Evolutionary conservation across 2,797 vertebrate species (phyloP).

Genomic region (Valencia hispanica): DNA sequence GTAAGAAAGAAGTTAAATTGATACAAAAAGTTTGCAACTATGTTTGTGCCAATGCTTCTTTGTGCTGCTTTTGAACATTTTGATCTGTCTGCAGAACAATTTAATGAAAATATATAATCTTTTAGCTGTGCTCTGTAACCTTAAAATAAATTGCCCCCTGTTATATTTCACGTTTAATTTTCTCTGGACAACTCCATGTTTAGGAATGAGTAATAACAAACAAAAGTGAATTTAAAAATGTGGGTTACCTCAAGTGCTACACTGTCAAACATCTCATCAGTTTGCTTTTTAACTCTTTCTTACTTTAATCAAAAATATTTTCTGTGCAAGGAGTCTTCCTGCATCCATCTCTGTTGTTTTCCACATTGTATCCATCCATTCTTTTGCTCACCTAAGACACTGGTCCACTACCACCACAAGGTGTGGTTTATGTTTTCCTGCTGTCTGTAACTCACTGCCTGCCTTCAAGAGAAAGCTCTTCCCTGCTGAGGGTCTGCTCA

Average conservation of each 20-base stretch:
- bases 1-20: slow-evolving; percentile 71
- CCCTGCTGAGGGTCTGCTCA: slow-evolving; percentile 68
- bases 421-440: slow-evolving; percentile 72
- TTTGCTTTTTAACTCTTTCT: slow-evolving; percentile 67
- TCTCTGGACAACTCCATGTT: slow-evolving; percentile 35
- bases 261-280: slow-evolving; percentile 71
- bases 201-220: slow-evolving; percentile 25
- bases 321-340: slow-evolving; percentile 60
- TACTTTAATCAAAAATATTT: slow-evolving; percentile 70
- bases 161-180: slow-evolving; percentile 43
- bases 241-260: slow-evolving; percentile 46
- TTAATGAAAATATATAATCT: slow-evolving; percentile 50
- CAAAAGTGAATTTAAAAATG: slow-evolving; percentile 36
- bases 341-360: slow-evolving; percentile 71
- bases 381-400: slow-evolving; percentile 80
- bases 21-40: slow-evolving; percentile 61
- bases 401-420: slow-evolving; percentile 71
- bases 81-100: slow-evolving; percentile 62
- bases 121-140: slow-evolving; percentile 48
- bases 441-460: slow-evolving; percentile 70
- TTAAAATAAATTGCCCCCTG: slow-evolving; percentile 52
- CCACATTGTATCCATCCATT: slow-evolving; percentile 66
- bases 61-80: slow-evolving; percentile 40
- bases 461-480: slow-evolving; percentile 75
- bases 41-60: slow-evolving; percentile 30